Evolutionary conservation across 2,113 vertebrate genomes (phyloP), one percentile per base, ranked within the genome.

Genomic region (Monopterus albus): DNA sequence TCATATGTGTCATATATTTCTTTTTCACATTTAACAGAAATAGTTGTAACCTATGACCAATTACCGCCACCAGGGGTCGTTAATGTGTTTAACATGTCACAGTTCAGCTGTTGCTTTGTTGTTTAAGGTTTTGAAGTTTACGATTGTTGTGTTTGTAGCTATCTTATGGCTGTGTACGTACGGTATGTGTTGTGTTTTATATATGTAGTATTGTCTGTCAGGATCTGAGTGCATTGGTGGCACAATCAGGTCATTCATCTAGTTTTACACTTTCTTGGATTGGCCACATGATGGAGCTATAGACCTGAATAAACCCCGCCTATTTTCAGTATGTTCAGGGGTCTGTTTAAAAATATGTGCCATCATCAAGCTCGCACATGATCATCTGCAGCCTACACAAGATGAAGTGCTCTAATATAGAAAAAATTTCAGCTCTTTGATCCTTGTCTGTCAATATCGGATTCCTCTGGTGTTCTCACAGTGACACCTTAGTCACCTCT

Each of bases 261-360:
- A 11, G 3, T 7, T 31, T 47, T 56, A 12, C 7, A 35, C 10
- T 43, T 72, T 43, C 42, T 18, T 28, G 0, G 1, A 28, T 15
- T 25, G 0, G 13, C 79, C 83, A 78, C 66, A 63, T 2, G 83
- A 58, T 68, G 77, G 75, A 2, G 51, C 7, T 67, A 49, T 29
- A 40, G 46, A 69, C 20, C 52, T 39, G 49, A 6, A 20, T 13
- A n/a, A 57, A 40, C 7, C 11, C 36, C 46, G 33, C 20, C 26
- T 18, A 13, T 13, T 14, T 20, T 52, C 31, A 15, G 4, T n/a
- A 6, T 17, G 35, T 25, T 69, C 14, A 26, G n/a, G 26, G 5
- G 28, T 72, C 50, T 75, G 64, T 75, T 79, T 64, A 38, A 79
- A 81, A 79, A 75, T 55, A 80, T n/a, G 28, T 38, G 17, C 28